phyloP scores from a whole-genome alignment of 1,140 invertebrate genomes.

The Lasaia peninsularis region DNA sequence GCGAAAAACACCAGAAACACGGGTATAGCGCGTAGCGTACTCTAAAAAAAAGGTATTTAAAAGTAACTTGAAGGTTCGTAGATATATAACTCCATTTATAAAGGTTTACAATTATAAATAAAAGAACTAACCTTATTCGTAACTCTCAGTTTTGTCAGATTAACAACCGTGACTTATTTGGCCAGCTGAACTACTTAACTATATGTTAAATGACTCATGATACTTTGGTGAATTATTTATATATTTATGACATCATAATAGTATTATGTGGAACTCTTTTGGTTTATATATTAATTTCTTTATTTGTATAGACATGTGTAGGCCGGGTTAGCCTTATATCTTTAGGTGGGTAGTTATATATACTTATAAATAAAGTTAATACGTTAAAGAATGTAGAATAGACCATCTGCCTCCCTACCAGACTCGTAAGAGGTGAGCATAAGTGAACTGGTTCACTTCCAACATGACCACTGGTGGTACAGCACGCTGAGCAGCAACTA shows the following conservation, averaged over 20 bases:
- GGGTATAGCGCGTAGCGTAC: no score
- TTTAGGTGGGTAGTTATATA: neutral
- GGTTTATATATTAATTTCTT: neutral
- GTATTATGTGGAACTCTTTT: neutral
- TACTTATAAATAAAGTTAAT: no score
- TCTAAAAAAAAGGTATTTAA: no score
- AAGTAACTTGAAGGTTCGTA: no score
- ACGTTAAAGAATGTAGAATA: no score
- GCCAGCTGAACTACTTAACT: slow-evolving; percentile 4
- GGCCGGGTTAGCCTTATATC: neutral
- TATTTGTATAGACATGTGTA: neutral
- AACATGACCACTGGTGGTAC: no score
- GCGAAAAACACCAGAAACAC: no score
- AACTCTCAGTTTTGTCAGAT: neutral
- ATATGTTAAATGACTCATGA: slow-evolving; percentile 4
- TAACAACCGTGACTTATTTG: slow-evolving; percentile 1
- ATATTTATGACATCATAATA: neutral
- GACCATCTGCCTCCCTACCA: no score
- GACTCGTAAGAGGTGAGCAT: no score
- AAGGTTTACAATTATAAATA: neutral
- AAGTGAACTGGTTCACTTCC: no score
- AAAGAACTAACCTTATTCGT: neutral
- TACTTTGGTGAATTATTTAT: slow-evolving; percentile 5
- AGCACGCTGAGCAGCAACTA: no score
- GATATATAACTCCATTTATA: neutral